Conservation (phyloP, 2,113 vertebrate species). For the Sminthopsis crassicaudata region DNA sequence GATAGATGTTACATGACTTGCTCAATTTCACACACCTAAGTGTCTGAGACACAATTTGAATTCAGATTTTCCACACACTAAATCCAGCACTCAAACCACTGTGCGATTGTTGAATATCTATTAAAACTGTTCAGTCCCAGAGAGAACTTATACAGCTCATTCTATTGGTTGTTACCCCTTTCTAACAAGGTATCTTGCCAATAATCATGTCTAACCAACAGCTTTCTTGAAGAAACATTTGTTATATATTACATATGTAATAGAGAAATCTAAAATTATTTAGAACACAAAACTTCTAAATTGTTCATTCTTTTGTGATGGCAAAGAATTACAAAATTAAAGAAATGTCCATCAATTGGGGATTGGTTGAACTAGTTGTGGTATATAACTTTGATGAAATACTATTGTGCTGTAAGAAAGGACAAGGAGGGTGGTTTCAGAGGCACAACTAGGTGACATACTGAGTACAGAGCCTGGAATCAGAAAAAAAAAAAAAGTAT, state of each 20-base stretch:
- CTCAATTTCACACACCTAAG: not conserved
- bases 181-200: not conserved
- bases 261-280: not conserved
- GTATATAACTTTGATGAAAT: not conserved
- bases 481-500: not conserved
- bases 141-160: not conserved
- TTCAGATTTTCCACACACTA: not conserved
- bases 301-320: not conserved
- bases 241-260: not conserved
- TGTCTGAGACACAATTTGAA: not conserved
- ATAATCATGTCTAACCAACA: not conserved
- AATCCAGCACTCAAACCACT: not conserved
- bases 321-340: not conserved
- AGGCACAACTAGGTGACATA: not conserved
- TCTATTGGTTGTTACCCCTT: not conserved
- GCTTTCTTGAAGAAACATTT: not conserved
- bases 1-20: not conserved
- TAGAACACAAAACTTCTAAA: not conserved
- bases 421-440: not conserved
- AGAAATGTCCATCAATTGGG: not conserved
- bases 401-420: not conserved
- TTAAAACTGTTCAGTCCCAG: not conserved
- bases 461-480: not conserved
- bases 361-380: not conserved
- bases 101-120: not conserved